Evolutionary conservation across 35 echinoderm and acorn worm species (phyloP), one percentile per base, ranked within the genome.

Genomic region (Lytechinus pictus): DNA sequence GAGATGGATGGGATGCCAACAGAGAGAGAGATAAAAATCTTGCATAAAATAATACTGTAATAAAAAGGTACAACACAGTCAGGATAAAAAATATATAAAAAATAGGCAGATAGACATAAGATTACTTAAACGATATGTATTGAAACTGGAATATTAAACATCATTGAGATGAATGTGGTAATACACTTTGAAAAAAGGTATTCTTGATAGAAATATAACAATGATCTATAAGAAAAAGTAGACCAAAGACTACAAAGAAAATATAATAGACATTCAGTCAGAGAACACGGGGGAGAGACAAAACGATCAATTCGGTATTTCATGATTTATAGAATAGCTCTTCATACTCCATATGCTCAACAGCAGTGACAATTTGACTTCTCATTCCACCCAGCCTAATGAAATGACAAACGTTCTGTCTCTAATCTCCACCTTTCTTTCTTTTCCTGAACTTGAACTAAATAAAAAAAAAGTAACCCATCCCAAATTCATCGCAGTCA

Each of bases 361-460:
- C 19, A 79, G 66, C 16, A 79, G 21, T 24, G 66, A 79, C 66
- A 79, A 79, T 79, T 79, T 79, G 66, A 79, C 29, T 90, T 90
- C 88, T 90, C 88, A 90, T 90, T 90, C 16, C 52, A 21, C 88
- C 28, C 88, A 52, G 28, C 33, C 88, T 52, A 90, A 90, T 90
- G 33, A 90, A 90, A 90, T 90, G 88, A 90, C 88, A 52, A 54
- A 90, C 52, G 88, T 54, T 90, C 88, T 21, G 19, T 90, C 88
- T 16, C 19, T 79, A 79, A 79, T 79, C 66, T 24, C 66, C 12
- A 7, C 19, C 14, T 24, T 79, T 79, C 21, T 79, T 24, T 5
- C 66, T 79, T 79, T 79, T 13, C 56, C 66, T 79, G 66, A 79
- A 79, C 66, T 79, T 79, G 66, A 79, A 79, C 66, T 4, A n/a